phyloP scores from a whole-genome alignment of 2,113 vertebrate genomes.

The Riparia riparia region DNA sequence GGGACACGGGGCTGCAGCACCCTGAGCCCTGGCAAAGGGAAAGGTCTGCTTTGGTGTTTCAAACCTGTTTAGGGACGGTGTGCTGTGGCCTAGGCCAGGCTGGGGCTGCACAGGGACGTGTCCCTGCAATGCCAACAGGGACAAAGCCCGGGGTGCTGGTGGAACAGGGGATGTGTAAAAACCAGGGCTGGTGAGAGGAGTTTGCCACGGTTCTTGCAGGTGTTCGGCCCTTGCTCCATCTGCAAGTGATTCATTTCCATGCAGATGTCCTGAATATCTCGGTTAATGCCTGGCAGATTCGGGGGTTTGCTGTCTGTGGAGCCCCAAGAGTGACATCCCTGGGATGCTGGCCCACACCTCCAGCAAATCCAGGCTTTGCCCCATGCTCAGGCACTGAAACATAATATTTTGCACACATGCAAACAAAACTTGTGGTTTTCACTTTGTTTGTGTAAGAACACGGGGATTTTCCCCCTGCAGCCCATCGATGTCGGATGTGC shows the following conservation, averaged over 20 bases:
- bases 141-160: rapidly evolving
- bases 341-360: no score
- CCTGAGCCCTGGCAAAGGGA: rapidly evolving
- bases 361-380: neutral
- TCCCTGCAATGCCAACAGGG: rapidly evolving
- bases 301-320: neutral
- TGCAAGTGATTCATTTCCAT: neutral
- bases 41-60: neutral
- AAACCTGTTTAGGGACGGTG: neutral
- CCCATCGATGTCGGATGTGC: neutral
- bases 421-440: neutral
- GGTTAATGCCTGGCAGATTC: neutral
- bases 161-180: neutral
- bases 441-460: neutral
- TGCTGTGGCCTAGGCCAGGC: neutral
- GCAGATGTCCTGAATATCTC: neutral
- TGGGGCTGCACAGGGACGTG: neutral
- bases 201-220: rapidly evolving
- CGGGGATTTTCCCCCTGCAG: neutral
- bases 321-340: neutral
- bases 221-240: neutral
- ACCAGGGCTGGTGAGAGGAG: neutral
- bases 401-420: neutral
- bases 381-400: neutral
- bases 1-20: rapidly evolving